Base-by-base conservation (phyloP, 2,113 vertebrate genomes). In the Gadus chalcogrammus region DNA sequence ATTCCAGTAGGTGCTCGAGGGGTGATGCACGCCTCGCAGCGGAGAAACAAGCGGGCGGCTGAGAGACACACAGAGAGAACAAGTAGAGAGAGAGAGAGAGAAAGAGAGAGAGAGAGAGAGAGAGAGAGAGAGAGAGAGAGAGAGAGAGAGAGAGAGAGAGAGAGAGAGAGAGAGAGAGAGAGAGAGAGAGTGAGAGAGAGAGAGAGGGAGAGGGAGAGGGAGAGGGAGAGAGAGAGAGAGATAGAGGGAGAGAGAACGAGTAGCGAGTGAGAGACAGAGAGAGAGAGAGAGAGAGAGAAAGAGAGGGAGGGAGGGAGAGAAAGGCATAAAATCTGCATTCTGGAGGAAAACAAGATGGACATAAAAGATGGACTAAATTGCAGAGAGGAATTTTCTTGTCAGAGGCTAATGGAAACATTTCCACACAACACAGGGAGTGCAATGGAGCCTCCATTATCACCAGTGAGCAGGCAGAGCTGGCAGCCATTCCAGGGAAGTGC, bases 381-480 rank as follows among this genome's bases (percentile, higher is more conserved):
- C 88, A 88, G 84, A 85, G 88, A 91, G 85, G 90, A 91, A 87
- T 92, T 91, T 87, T 90, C 85, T 91, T 91, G 91, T 92, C 85
- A 89, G 85, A 88, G 88, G 91, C 90, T 91, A 92, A 93, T 92
- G 92, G 90, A 93, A 92, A 90, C 87, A 91, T 92, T 92, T 90
- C 86, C 87, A 86, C 90, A 87, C 85, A 88, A 89, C 89, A 88
- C 84, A 89, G 88, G 83, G 81, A 83, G 83, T 87, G 84, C 86
- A 89, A 82, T 75, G 86, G 85, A 82, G 83, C 83, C 85, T 91
- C 86, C 87, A 91, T 88, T 93, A 93, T 93, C 92, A 90, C 75
- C 90, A 90, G 85, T 74, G 72, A 88, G 88, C 91, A 92, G 91
- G 91, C 88, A 77, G 89, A 84, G 88, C 92, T 91, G 88, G 90